Evolutionary conservation across 2,888 invertebrate species (phyloP).

Genomic region (Andrena haemorrhoa): DNA sequence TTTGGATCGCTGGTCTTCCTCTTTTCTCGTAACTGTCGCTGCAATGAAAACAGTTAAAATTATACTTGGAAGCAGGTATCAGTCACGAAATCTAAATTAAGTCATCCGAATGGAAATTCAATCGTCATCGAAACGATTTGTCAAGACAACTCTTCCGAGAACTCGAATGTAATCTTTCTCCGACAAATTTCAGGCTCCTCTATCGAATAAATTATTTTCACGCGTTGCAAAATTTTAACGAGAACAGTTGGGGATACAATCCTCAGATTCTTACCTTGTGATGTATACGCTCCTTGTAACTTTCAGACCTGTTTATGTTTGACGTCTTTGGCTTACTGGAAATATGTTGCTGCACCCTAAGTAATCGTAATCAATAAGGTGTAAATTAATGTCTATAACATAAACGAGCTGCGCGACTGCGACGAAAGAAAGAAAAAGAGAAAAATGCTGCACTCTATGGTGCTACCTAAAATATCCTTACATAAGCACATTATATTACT

Average conservation of each 20-base stretch:
- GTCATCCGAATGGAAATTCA: not conserved
- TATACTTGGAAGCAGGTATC: conserved; percentile 13
- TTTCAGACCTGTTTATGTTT: conserved; percentile 89
- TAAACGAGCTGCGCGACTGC: conserved; percentile 32
- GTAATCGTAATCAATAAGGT: conserved; percentile 68
- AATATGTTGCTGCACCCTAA: conserved; percentile 84
- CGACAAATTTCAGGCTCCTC: conserved; percentile 7
- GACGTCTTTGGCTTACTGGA: conserved; percentile 85
- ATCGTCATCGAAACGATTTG: not conserved
- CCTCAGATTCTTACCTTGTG: conserved; percentile 83
- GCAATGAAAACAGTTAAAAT: conserved; percentile 79
- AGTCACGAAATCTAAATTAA: not conserved
- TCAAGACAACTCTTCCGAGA: conserved; percentile 21
- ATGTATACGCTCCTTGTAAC: conserved; percentile 89
- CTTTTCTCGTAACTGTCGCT: conserved; percentile 89
- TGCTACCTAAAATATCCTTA: not conserved
- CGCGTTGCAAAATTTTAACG: not conserved
- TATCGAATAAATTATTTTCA: conserved; percentile 8
- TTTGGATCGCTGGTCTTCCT: conserved; percentile 93
- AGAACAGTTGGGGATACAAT: not conserved
- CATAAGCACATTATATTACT: not conserved
- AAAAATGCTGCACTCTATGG: not conserved
- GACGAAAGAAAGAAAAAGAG: conserved; percentile 23
- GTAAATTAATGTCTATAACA: conserved; percentile 69
- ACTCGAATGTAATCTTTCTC: not conserved